Conservation (phyloP, 2,888 invertebrate genomes). For the Ennomos erosarius region DNA sequence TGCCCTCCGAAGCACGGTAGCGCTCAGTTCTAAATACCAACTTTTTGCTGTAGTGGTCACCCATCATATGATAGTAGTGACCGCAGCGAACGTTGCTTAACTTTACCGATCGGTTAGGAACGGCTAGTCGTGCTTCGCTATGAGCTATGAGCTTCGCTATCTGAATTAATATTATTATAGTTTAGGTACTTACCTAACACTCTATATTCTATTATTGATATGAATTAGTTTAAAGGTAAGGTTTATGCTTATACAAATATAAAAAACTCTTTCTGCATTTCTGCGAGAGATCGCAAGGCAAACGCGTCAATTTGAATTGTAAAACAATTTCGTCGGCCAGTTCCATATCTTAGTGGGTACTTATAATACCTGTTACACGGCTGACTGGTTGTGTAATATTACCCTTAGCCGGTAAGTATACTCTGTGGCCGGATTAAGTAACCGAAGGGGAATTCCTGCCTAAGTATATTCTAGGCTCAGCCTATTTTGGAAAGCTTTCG, state of each 20-base stretch:
- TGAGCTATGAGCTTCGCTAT: no score
- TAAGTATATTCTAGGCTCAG: conserved; percentile 5
- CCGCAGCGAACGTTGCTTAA: no score
- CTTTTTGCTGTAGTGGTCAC: no score
- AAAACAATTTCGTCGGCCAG: conserved; percentile 28
- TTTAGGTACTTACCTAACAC: no score
- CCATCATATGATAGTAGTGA: no score
- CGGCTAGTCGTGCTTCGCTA: no score
- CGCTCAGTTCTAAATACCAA: no score
- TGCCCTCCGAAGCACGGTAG: no score
- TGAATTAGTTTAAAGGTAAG: no score
- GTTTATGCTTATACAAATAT: background rate
- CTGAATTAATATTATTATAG: no score
- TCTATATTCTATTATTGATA: no score
- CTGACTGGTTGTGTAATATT: conserved; percentile 27
- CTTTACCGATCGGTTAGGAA: no score
- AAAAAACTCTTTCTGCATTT: conserved; percentile 5
- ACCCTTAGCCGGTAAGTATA: conserved; percentile 9
- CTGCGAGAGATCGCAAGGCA: conserved; percentile 26
- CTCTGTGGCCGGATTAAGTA: conserved; percentile 12
- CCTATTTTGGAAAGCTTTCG: conserved; percentile 5
- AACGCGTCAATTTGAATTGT: conserved; percentile 33
- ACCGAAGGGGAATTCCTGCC: conserved; percentile 25
- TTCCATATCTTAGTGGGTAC: background rate
- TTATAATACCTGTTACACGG: conserved; percentile 3